Evolutionary conservation across 2,797 vertebrate species (phyloP).

Genomic region (Enteromius viviparus): DNA sequence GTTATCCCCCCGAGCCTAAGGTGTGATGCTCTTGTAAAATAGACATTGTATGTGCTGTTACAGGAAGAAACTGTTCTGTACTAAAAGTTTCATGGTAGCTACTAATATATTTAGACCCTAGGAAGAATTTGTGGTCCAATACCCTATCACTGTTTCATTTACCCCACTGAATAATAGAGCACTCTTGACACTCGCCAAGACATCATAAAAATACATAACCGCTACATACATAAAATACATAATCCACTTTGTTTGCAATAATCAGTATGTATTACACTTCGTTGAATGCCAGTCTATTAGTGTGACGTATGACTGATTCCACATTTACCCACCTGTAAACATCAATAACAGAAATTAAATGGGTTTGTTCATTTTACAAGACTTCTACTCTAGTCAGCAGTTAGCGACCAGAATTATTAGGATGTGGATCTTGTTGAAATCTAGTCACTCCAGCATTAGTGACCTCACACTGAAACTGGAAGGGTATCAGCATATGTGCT

Average conservation of each 20-base stretch:
- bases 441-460: neutral
- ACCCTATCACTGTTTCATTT: constrained; percentile 47
- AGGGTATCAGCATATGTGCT: constrained; percentile 25
- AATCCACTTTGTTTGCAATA: too few relatives aligned
- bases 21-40: constrained; percentile 33
- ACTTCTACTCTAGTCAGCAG: neutral
- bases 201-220: neutral
- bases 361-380: neutral
- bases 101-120: constrained; percentile 47
- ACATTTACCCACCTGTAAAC: neutral
- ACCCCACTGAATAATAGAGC: constrained; percentile 55
- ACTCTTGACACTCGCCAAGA: constrained; percentile 11
- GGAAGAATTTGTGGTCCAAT: constrained; percentile 31
- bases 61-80: constrained; percentile 29
- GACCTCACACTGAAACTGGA: constrained; percentile 1
- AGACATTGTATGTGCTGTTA: constrained; percentile 24
- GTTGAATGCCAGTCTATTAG: neutral
- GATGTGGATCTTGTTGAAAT: neutral
- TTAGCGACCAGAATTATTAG: neutral
- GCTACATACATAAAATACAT: too few relatives aligned
- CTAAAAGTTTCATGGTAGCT: constrained; percentile 56
- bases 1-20: constrained; percentile 26
- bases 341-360: neutral
- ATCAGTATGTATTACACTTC: neutral
- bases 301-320: neutral